phyloP scores from a whole-genome alignment of 1,140 invertebrate species.

The Bombus confusus region DNA sequence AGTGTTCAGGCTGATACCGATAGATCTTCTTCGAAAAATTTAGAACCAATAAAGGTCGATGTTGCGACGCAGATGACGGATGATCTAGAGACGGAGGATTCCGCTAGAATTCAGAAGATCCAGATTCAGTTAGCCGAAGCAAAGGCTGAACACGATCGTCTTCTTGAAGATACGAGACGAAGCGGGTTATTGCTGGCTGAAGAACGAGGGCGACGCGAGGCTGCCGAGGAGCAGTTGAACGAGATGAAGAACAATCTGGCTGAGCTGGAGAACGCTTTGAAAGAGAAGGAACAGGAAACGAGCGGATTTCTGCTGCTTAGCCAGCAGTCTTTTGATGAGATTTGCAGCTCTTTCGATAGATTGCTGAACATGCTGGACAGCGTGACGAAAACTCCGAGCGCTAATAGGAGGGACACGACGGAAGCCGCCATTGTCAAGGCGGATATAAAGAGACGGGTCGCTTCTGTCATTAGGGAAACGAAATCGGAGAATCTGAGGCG shows the following conservation, averaged over 20 bases:
- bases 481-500: conserved; percentile 76
- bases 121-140: conserved; percentile 55
- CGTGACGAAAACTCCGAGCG: conserved; percentile 42
- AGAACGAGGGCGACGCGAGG: conserved; percentile 71
- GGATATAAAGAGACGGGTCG: conserved; percentile 66
- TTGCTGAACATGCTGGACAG: conserved; percentile 73
- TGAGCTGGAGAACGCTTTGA: conserved; percentile 71
- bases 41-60: conserved; percentile 5
- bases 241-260: conserved; percentile 65
- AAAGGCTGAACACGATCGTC: conserved; percentile 56
- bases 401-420: neutral
- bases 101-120: conserved; percentile 45
- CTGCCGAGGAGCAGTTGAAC: conserved; percentile 72
- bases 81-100: neutral
- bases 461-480: conserved; percentile 73
- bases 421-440: conserved; percentile 27
- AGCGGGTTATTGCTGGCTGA: conserved; percentile 62
- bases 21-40: neutral
- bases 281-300: conserved; percentile 71
- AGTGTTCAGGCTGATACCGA: neutral
- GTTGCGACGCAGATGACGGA: conserved; percentile 18
- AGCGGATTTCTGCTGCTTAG: conserved; percentile 73
- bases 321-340: conserved; percentile 76
- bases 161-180: conserved; percentile 55
- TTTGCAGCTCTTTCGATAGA: conserved; percentile 72